A percentile compares a stretch with the other conserved stretches of the same genome.
These are phyloP conservation scores for Drosophila paranaensis DNA, from an alignment of 2,888 invertebrate species.

Conservation along the genomic window DNA sequence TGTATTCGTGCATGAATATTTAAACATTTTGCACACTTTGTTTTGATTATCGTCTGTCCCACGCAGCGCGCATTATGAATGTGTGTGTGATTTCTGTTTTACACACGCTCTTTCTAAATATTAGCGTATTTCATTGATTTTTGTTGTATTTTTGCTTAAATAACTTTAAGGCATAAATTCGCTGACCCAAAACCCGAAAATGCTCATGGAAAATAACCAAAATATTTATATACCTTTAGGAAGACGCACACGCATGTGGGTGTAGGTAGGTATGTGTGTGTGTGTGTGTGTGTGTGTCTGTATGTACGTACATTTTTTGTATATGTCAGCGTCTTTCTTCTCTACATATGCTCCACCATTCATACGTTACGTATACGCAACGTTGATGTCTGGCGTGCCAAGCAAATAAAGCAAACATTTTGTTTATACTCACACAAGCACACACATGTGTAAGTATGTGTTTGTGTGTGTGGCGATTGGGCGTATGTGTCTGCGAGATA, in stretches of 20 bases:
- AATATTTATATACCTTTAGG: slow-evolving; percentile 37
- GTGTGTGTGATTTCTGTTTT: slow-evolving; percentile 52
- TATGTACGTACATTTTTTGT: slow-evolving; percentile 1
- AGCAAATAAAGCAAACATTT: slow-evolving; percentile 53
- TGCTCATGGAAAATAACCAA: slow-evolving; percentile 64
- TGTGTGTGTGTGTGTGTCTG: background rate
- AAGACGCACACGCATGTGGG: slow-evolving; percentile 27
- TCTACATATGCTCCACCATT: slow-evolving; percentile 17
- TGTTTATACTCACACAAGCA: slow-evolving; percentile 31
- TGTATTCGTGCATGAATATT: slow-evolving; percentile 38
- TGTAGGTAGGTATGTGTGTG: background rate
- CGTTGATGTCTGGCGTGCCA: slow-evolving; percentile 52
- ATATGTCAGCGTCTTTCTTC: slow-evolving; percentile 36
- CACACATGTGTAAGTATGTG: background rate
- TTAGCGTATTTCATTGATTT: slow-evolving; percentile 23
- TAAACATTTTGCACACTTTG: slow-evolving; percentile 62
- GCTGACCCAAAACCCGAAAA: slow-evolving; percentile 61
- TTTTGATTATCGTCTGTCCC: slow-evolving; percentile 56
- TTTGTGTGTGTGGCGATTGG: background rate
- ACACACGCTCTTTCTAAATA: slow-evolving; percentile 70
- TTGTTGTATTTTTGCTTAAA: slow-evolving; percentile 28
- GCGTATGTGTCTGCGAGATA: slow-evolving; percentile 20
- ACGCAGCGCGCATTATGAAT: slow-evolving; percentile 30
- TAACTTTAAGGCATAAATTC: slow-evolving; percentile 20
- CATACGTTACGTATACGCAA: slow-evolving; percentile 72